Conservation (phyloP, 2,888 invertebrate genomes). For the Caenorhabditis afra region DNA sequence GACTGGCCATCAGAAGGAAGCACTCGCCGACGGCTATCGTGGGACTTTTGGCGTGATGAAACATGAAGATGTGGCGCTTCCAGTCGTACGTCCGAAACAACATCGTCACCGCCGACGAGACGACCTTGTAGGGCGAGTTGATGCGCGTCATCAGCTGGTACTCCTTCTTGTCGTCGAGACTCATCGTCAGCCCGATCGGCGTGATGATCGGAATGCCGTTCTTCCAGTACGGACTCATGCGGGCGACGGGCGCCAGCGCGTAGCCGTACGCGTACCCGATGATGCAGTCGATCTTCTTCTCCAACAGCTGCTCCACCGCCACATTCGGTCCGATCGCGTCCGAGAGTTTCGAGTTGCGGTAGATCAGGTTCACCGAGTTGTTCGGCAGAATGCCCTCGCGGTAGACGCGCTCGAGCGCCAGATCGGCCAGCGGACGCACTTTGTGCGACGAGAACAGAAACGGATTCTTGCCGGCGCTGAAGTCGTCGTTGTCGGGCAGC, state of each 20-base stretch:
- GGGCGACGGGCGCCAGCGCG: slow-evolving; percentile 77
- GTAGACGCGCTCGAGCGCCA: slow-evolving; percentile 76
- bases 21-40: slow-evolving; percentile 74
- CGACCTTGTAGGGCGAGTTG: slow-evolving; percentile 86
- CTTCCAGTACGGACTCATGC: slow-evolving; percentile 78
- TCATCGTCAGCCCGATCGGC: slow-evolving; percentile 88
- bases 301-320: slow-evolving; percentile 73
- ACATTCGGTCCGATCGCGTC: slow-evolving; percentile 80
- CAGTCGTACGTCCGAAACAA: slow-evolving; percentile 70
- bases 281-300: slow-evolving; percentile 76
- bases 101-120: slow-evolving; percentile 61
- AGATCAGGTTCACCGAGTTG: slow-evolving; percentile 69
- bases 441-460: slow-evolving; percentile 75
- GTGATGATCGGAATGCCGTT: slow-evolving; percentile 86
- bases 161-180: slow-evolving; percentile 86
- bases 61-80: slow-evolving; percentile 71
- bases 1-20: slow-evolving; percentile 75
- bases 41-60: slow-evolving; percentile 70
- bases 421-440: slow-evolving; percentile 73
- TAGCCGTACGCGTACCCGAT: slow-evolving; percentile 78
- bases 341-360: slow-evolving; percentile 72
- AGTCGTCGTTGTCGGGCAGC: slow-evolving; percentile 68
- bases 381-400: slow-evolving; percentile 63
- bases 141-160: slow-evolving; percentile 89
- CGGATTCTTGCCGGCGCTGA: slow-evolving; percentile 69